phyloP scores from a whole-genome alignment of 2,797 vertebrate species.

The Scarus forsteni region DNA sequence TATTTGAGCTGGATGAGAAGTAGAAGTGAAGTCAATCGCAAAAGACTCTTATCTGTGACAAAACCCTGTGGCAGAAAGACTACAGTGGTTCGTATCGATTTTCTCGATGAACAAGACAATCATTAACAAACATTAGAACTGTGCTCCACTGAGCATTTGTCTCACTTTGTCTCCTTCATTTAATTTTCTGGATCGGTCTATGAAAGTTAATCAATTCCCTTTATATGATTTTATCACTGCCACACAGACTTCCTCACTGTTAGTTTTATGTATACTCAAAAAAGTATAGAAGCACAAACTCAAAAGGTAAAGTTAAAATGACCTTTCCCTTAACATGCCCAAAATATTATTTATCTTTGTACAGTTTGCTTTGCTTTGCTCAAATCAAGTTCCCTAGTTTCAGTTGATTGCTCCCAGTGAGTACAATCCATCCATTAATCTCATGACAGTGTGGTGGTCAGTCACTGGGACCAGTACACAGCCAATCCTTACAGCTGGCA shows the following conservation, averaged over 20 bases:
- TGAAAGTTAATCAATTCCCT: slow-evolving; percentile 68
- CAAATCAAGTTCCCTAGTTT: too few species aligned
- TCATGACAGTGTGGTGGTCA: too few species aligned
- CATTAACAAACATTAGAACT: slow-evolving; percentile 46
- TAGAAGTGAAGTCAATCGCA: slow-evolving; percentile 48
- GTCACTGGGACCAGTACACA: too few species aligned
- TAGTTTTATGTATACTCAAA: too few species aligned
- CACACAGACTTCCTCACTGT: slow-evolving; percentile 14
- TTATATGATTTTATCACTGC: slow-evolving; percentile 53
- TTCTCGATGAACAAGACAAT: slow-evolving; percentile 48
- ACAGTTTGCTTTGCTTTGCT: too few species aligned
- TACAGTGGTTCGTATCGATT: slow-evolving; percentile 28
- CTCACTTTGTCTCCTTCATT: slow-evolving; percentile 54
- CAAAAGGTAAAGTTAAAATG: too few species aligned
- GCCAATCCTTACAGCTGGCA: too few species aligned
- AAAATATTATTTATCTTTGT: too few species aligned
- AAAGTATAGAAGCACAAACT: too few species aligned
- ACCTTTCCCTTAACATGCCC: too few species aligned
- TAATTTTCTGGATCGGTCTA: slow-evolving; percentile 46
- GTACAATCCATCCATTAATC: too few species aligned
- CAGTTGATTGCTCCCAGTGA: too few species aligned
- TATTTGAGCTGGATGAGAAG: slow-evolving; percentile 31
- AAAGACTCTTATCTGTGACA: slow-evolving; percentile 34
- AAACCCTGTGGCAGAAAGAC: slow-evolving; percentile 34
- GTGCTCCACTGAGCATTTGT: slow-evolving; percentile 33